Conservation (phyloP, 2,113 vertebrate species). For the Cichladusa arquata region DNA sequence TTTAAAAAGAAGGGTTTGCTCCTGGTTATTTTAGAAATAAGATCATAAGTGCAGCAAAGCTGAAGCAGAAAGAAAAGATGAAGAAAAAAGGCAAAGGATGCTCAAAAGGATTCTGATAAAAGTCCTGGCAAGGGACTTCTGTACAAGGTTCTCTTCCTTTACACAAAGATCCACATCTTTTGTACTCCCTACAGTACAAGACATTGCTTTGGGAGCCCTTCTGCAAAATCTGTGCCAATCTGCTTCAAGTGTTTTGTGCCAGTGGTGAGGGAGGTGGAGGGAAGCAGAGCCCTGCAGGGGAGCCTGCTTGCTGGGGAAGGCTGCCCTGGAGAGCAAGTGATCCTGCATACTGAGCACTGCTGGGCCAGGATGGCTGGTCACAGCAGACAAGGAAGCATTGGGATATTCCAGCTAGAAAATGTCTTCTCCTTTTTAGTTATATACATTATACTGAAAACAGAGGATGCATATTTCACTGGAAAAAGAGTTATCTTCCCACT, state of each 20-base stretch:
- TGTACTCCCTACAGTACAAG: background rate
- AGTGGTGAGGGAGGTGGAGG: background rate
- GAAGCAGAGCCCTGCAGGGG: background rate
- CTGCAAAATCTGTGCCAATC: background rate
- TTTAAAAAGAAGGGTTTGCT: conserved; percentile 38
- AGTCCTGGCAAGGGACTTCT: background rate
- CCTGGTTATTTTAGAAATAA: conserved; percentile 22
- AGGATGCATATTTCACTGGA: background rate
- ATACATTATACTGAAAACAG: background rate
- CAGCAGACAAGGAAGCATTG: background rate
- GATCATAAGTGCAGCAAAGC: background rate
- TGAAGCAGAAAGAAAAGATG: background rate
- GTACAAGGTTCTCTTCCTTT: background rate
- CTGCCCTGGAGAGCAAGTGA: background rate
- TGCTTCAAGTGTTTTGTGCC: background rate
- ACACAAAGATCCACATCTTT: background rate
- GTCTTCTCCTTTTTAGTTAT: background rate
- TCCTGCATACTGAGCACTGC: rapidly evolving
- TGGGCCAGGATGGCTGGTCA: background rate
- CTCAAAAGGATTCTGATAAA: background rate
- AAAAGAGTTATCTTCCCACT: background rate
- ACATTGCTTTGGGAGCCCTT: background rate
- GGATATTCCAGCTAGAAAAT: background rate
- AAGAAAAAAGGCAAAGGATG: conserved; percentile 2
- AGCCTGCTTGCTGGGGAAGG: background rate